Conservation (phyloP, 92 coral and sea anemone genomes). For the Epizoanthus fatuus region DNA sequence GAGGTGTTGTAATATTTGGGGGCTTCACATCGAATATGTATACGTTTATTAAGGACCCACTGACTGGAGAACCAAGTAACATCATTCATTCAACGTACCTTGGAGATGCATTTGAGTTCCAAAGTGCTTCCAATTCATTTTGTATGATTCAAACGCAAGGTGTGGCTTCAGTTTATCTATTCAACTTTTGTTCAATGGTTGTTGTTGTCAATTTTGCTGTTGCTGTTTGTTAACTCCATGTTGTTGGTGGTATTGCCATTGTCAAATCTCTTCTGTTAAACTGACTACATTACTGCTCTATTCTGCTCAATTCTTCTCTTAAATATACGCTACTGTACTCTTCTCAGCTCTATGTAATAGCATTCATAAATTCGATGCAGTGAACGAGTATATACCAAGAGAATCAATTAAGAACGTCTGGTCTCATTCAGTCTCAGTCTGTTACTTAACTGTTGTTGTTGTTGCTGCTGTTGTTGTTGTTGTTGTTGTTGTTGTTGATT, state of each 20-base stretch:
- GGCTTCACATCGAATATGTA: slow-evolving; percentile 21
- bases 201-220: not conserved
- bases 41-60: not conserved
- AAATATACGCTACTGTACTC: too few relatives aligned
- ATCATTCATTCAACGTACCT: slow-evolving; percentile 3
- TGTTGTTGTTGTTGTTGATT: too few relatives aligned
- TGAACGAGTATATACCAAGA: too few relatives aligned
- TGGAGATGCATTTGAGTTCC: slow-evolving; percentile 29
- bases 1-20: slow-evolving; percentile 36
- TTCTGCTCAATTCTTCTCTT: too few relatives aligned
- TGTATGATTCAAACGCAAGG: slow-evolving; percentile 32
- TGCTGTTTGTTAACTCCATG: too few relatives aligned
- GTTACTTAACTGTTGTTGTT: too few relatives aligned
- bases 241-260: not conserved
- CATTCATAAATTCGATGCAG: too few relatives aligned
- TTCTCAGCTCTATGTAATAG: too few relatives aligned
- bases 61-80: not conserved
- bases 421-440: too few relatives aligned
- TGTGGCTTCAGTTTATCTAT: not conserved
- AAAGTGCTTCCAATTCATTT: slow-evolving; percentile 20
- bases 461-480: too few relatives aligned
- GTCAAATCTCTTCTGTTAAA: not conserved
- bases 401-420: too few relatives aligned
- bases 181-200: not conserved
- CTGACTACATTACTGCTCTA: not conserved